These are phyloP conservation scores for Caprella mutica DNA, from an alignment of 2,888 invertebrate genomes.

Conservation along the genomic window DNA sequence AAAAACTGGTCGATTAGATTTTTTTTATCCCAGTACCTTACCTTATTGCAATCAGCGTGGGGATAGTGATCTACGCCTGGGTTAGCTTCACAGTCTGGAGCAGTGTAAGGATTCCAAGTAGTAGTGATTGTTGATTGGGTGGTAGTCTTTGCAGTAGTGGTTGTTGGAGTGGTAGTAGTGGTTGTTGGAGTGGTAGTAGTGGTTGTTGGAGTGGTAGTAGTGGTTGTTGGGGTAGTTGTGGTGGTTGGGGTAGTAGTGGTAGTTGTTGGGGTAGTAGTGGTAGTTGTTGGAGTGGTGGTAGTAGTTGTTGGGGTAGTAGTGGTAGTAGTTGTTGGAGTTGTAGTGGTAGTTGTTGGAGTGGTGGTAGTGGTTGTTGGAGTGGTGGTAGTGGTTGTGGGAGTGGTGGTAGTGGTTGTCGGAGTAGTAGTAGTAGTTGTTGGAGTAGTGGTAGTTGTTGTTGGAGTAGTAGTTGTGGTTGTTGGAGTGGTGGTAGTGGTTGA, in stretches of 20 bases:
- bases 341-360: not conserved
- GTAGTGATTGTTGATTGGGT: not conserved
- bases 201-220: not conserved
- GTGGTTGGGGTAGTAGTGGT: not conserved
- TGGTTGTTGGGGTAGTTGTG: not conserved
- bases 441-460: not conserved
- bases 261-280: not conserved
- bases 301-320: not conserved
- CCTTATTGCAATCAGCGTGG: constrained; percentile 24
- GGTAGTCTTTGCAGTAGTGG: not conserved
- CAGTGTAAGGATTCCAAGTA: not conserved
- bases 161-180: not conserved
- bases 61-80: not conserved
- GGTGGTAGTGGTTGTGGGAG: not conserved
- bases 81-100: not conserved
- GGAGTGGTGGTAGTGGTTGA: not conserved
- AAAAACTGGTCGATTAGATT: too few relatives aligned
- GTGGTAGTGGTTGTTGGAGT: not conserved
- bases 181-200: not conserved
- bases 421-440: not conserved
- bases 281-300: not conserved
- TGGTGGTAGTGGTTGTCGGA: not conserved
- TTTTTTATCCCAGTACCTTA: too few relatives aligned
- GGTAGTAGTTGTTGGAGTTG: not conserved
- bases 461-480: not conserved